Evolutionary conservation across 2,797 vertebrate genomes (phyloP).

Genomic region (Silurus lanzhouensis): DNA sequence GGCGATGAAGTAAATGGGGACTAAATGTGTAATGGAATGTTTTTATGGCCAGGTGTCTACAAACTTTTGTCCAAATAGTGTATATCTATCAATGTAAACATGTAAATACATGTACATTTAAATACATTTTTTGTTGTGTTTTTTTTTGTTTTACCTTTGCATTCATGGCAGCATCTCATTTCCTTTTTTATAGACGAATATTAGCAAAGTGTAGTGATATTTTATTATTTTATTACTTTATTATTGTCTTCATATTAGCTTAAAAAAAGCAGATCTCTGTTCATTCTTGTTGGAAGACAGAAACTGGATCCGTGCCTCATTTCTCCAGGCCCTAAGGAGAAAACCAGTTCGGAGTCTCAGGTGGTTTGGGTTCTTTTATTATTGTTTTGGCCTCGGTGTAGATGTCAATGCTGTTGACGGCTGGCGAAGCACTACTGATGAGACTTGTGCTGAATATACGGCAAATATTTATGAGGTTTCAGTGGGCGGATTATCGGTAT

Average conservation of each 20-base stretch:
- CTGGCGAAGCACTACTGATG: not conserved
- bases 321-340: not conserved
- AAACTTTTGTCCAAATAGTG: no score
- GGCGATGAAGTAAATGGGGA: no score
- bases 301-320: not conserved
- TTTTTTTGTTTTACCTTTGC: not conserved
- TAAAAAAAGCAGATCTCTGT: not conserved
- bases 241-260: not conserved
- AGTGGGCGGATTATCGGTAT: not conserved
- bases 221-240: not conserved
- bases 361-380: constrained; percentile 23
- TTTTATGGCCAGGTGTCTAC: no score
- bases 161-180: not conserved
- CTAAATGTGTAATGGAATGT: no score
- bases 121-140: not conserved
- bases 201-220: not conserved
- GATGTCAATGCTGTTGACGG: not conserved
- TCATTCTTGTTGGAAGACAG: not conserved
- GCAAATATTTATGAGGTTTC: not conserved
- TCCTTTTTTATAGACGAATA: not conserved
- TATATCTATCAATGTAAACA: not conserved
- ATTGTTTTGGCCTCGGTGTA: not conserved
- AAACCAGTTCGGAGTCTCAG: constrained; percentile 14
- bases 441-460: not conserved
- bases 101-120: not conserved